These are phyloP conservation scores for Thymelicus lineola DNA, from an alignment of 2,888 invertebrate species.

Conservation along the genomic window DNA sequence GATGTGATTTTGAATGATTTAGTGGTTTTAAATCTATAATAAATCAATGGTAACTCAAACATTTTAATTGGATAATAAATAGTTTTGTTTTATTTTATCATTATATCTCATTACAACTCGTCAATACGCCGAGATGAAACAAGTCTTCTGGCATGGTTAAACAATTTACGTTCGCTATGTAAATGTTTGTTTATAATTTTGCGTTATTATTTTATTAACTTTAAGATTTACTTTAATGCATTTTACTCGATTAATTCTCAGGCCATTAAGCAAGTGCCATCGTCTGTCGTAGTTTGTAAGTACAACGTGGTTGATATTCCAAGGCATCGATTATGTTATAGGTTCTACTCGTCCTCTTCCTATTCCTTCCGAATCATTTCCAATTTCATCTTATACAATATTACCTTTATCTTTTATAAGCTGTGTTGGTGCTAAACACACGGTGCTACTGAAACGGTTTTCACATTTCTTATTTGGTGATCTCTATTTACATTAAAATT, in stretches of 20 bases:
- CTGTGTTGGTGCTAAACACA: conserved; percentile 62
- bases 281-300: conserved; percentile 78
- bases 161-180: conserved; percentile 60
- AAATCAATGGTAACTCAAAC: no score
- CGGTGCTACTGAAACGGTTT: conserved; percentile 73
- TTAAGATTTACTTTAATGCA: conserved; percentile 79
- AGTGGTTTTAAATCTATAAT: no score
- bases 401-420: conserved; percentile 42
- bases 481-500: conserved; percentile 75
- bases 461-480: conserved; percentile 70
- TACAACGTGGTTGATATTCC: conserved; percentile 69
- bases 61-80: no score
- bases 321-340: conserved; percentile 69
- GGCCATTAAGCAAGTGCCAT: conserved; percentile 85
- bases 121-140: conserved; percentile 1
- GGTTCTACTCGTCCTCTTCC: conserved; percentile 48
- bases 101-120: background rate
- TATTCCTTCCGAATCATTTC: conserved; percentile 36
- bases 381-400: conserved; percentile 41
- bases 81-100: background rate
- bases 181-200: conserved; percentile 67
- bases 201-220: conserved; percentile 66
- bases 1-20: no score
- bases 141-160: conserved; percentile 60
- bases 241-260: conserved; percentile 84